phyloP scores from a whole-genome alignment of 2,888 invertebrate genomes.

The Podotricha telesiphe region DNA sequence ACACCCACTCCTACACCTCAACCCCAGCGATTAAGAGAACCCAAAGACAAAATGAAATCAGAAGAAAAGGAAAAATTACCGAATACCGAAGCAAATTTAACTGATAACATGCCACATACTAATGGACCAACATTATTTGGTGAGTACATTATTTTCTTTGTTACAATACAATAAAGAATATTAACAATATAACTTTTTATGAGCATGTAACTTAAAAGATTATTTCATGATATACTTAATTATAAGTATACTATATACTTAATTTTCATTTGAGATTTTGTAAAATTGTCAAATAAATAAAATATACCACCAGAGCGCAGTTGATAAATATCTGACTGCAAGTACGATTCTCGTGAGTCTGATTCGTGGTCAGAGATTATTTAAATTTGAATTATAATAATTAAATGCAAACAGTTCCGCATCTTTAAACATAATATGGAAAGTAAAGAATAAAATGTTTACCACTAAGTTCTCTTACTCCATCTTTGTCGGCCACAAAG shows the following conservation, averaged over 20 bases:
- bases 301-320: too few relatives aligned
- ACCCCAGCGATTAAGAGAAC: constrained; percentile 65
- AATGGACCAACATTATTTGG: constrained; percentile 63
- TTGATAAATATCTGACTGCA: too few relatives aligned
- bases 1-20: constrained; percentile 52
- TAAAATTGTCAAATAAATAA: background rate
- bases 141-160: constrained; percentile 52
- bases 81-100: constrained; percentile 48
- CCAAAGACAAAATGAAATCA: constrained; percentile 56
- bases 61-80: constrained; percentile 58
- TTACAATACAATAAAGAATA: background rate
- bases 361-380: too few relatives aligned
- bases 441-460: too few relatives aligned
- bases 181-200: background rate
- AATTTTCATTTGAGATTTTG: background rate
- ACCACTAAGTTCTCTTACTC: too few relatives aligned
- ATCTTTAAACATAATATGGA: too few relatives aligned
- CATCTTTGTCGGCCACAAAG: too few relatives aligned
- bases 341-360: too few relatives aligned
- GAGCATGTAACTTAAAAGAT: background rate
- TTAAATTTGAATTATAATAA: too few relatives aligned
- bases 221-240: too few relatives aligned
- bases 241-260: background rate
- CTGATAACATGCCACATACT: constrained; percentile 54
- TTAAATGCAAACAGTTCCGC: too few relatives aligned